Conservation (phyloP, 2,113 vertebrate genomes). For the Agapornis roseicollis region DNA sequence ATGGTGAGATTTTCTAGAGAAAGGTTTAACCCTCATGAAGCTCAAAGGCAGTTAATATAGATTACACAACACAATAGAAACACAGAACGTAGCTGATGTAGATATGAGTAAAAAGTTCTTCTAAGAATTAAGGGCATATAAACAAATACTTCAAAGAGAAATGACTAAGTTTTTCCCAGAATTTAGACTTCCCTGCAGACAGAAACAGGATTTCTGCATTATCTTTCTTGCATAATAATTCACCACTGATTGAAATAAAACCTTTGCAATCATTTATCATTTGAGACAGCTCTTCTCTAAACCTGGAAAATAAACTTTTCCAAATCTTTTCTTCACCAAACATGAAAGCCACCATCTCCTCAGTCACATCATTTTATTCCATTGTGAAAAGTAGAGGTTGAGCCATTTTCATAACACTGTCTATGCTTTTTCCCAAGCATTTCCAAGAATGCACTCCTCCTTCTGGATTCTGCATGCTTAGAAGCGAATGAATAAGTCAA, state of each 20-base stretch:
- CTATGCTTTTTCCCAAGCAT: not conserved
- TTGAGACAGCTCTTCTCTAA: not conserved
- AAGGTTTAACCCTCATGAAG: not conserved
- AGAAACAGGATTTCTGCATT: not conserved
- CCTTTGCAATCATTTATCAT: not conserved
- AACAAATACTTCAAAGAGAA: not conserved
- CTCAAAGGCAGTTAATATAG: not conserved
- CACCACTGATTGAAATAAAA: not conserved
- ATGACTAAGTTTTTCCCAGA: not conserved
- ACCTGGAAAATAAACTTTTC: not conserved
- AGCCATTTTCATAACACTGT: not conserved
- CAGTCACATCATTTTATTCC: not conserved
- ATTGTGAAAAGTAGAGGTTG: not conserved
- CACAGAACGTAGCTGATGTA: not conserved
- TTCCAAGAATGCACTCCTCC: not conserved
- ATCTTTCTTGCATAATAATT: not conserved
- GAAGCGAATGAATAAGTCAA: not conserved
- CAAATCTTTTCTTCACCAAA: not conserved
- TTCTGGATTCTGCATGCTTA: not conserved
- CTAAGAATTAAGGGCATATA: not conserved
- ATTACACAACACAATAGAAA: not conserved
- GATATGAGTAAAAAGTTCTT: not conserved
- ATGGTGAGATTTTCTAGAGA: not conserved
- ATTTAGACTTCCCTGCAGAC: not conserved
- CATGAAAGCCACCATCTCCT: accelerated